Evolutionary conservation across 1,140 invertebrate genomes (phyloP).

Genomic region (Panonychus citri): DNA sequence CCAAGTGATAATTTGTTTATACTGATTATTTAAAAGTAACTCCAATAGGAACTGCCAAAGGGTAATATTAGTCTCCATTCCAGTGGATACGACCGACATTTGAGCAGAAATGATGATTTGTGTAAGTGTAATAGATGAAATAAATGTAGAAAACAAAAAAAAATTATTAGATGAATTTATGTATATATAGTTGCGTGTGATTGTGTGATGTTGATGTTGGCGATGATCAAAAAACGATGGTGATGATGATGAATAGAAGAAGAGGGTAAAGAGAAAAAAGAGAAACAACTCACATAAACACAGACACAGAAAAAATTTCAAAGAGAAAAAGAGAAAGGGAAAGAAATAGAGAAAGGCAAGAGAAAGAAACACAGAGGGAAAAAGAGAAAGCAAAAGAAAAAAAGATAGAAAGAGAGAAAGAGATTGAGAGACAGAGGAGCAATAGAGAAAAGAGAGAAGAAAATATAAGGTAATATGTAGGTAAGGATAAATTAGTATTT

Average conservation of each 20-base stretch:
- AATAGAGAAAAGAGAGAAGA: neutral
- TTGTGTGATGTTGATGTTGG: neutral
- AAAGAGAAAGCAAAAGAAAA: neutral
- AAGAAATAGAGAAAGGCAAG: neutral
- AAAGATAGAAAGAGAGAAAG: neutral
- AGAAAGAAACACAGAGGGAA: neutral
- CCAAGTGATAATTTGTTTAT: conserved; percentile 28
- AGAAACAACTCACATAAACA: neutral
- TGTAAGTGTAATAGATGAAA: neutral
- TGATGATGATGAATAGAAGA: neutral
- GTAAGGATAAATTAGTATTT: neutral
- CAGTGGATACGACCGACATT: conserved; percentile 7
- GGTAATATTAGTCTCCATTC: conserved; percentile 24
- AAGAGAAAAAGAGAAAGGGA: neutral
- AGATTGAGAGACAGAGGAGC: neutral
- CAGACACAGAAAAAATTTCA: neutral
- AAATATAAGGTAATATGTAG: neutral
- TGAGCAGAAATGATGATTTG: neutral
- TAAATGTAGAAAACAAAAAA: neutral
- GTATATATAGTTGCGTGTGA: neutral
- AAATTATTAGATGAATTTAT: neutral
- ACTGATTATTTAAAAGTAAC: conserved; percentile 22
- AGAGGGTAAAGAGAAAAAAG: neutral
- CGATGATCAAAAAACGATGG: neutral
- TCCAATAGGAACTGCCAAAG: conserved; percentile 30